Percentiles rank a stretch among this genome's conserved stretches.
These are phyloP conservation scores for Napeogenes inachia DNA, from an alignment of 2,888 invertebrate genomes.

Conservation along the genomic window DNA sequence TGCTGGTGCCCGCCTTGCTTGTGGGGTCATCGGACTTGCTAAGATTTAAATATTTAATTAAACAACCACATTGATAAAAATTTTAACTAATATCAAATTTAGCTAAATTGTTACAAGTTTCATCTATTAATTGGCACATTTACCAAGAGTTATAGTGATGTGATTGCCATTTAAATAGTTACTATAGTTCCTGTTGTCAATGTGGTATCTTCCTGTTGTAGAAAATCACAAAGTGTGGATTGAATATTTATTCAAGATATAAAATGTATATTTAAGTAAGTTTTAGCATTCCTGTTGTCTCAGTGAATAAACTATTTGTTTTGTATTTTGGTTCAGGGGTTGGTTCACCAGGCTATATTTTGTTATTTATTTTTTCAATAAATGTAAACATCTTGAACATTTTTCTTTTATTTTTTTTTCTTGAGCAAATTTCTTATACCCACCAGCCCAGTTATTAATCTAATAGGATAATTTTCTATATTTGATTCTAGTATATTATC, in stretches of 20 bases:
- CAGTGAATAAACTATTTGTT: neutral
- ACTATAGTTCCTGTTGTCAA: no score
- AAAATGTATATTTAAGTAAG: neutral
- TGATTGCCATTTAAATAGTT: no score
- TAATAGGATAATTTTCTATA: no score
- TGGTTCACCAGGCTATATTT: neutral
- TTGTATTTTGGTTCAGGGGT: neutral
- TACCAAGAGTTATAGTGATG: no score
- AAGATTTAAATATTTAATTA: slow-evolving; percentile 32
- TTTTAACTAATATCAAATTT: neutral
- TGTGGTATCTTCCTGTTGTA: no score
- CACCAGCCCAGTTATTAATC: no score
- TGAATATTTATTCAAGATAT: neutral
- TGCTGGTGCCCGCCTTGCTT: slow-evolving; percentile 93
- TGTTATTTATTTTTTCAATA: neutral
- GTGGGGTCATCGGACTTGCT: slow-evolving; percentile 90
- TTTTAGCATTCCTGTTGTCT: neutral
- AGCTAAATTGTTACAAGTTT: no score
- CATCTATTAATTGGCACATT: no score
- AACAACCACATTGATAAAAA: neutral
- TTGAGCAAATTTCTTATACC: neutral
- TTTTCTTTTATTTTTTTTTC: neutral
- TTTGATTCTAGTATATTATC: no score
- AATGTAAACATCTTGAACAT: neutral
- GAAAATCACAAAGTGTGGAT: no score